These are phyloP conservation scores for Xiphophorus couchianus DNA, from an alignment of 2,113 vertebrate genomes.

Conservation along the genomic window DNA sequence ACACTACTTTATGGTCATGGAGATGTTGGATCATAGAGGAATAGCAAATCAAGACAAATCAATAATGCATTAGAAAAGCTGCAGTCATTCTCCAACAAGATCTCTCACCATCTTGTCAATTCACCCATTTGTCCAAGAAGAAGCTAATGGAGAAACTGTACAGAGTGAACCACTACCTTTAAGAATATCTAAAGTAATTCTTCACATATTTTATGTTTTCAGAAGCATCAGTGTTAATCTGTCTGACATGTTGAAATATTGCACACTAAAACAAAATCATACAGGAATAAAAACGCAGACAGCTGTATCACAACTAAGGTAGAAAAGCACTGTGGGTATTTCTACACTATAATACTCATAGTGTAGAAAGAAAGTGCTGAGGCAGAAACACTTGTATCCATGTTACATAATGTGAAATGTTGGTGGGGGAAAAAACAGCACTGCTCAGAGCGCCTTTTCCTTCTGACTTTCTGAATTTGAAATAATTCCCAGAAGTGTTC, in stretches of 20 bases:
- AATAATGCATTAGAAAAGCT: not conserved
- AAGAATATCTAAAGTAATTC: not conserved
- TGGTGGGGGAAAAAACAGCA: no score
- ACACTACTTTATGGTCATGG: not conserved
- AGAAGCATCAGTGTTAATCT: not conserved
- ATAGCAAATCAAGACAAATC: slow-evolving; percentile 3
- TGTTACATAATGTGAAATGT: not conserved
- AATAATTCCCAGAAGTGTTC: not conserved
- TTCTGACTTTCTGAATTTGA: not conserved
- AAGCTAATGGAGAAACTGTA: not conserved
- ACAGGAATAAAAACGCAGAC: not conserved
- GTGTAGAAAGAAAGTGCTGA: not conserved
- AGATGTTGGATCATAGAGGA: not conserved
- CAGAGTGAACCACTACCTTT: not conserved
- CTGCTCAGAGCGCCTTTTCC: not conserved
- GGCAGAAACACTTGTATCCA: not conserved
- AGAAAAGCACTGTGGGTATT: not conserved
- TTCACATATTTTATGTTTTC: not conserved
- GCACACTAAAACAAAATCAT: not conserved
- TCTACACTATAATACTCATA: no score
- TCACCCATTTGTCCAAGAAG: not conserved
- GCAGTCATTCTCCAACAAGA: not conserved
- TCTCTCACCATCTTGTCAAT: not conserved
- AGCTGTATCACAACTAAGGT: not conserved
- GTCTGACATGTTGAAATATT: not conserved